Evolutionary conservation across 2,888 invertebrate genomes (phyloP), one percentile per base, ranked within the genome.

Genomic region (Camponotus fellah): DNA sequence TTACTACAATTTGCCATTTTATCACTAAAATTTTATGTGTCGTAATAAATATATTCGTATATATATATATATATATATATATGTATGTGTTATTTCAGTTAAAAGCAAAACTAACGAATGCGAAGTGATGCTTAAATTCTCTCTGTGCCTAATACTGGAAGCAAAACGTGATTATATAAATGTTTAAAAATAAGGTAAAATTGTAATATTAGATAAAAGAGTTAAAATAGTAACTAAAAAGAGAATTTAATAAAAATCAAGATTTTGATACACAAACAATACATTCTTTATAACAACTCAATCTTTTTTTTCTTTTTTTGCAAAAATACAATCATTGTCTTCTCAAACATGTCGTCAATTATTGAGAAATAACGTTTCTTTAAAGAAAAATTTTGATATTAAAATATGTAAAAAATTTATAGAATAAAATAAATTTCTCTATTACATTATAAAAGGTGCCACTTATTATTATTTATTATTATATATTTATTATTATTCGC

Each of bases 21-120:
- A 65, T 40, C n/a, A 14, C 8, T 40, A 40, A 65, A n/a, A 5
- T 62, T 2, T 17, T 21, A 68, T 40, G 21, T 75, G 14, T 21
- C 49, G 5, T 60, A 72, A 56, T 72, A 40, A 21, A 17, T 32
- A 46, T 2, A 26, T 72, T 43, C 2, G 4, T 21, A 37, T 56
- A 37, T 8, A 26, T 26, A 26, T 26, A 2, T 26, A 37, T 8
- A 10, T 72, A n/a, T n/a, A n/a, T n/a, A 37, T 8, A 26, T 26
- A 26, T 26, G 26, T 26, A 37, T 8, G 17, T 72, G 14, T 21
- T 5, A 6, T 62, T 76, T 65, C 53, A 76, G 76, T 76, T 53
- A 76, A 40, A 65, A 53, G 49, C 65, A 76, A 65, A 10, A 14
- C 17, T 53, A 1, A 76, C 3, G 65, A 65, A 12, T 76, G 76